A percentile compares a stretch with the other conserved stretches of the same genome.
phyloP scores from a whole-genome alignment of 1,140 invertebrate species.

The Bactericera cockerelli region DNA sequence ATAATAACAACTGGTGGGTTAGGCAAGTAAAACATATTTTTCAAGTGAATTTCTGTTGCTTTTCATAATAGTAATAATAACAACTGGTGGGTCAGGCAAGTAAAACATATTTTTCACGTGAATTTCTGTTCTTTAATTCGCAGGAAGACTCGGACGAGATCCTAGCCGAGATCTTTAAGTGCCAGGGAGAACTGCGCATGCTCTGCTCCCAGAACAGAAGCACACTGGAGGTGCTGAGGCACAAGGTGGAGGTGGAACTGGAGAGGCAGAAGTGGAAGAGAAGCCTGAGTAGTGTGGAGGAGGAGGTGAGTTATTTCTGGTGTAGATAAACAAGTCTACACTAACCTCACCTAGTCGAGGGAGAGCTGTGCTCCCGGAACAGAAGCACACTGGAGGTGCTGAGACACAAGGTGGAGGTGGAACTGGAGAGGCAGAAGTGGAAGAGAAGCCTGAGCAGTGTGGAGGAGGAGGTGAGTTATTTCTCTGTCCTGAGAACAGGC shows the following conservation, averaged over 20 bases:
- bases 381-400: not conserved
- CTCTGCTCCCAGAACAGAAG: not conserved
- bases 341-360: no score
- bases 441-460: not conserved
- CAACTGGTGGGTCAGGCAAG: no score
- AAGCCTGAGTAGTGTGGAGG: not conserved
- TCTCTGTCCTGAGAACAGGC: no score
- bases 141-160: not conserved
- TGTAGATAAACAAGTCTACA: no score
- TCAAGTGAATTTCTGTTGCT: no score
- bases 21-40: no score
- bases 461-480: not conserved
- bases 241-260: slow-evolving; percentile 1
- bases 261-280: not conserved
- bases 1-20: no score
- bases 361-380: not conserved
- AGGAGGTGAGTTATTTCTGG: not conserved
- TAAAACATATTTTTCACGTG: no score
- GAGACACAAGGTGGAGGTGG: not conserved
- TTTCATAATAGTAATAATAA: no score
- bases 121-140: no score
- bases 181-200: not conserved
- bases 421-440: not conserved
- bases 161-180: not conserved
- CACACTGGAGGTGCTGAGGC: not conserved